These are phyloP conservation scores for Nycticryphes semicollaris DNA, from an alignment of 2,113 vertebrate genomes.

Conservation along the genomic window DNA sequence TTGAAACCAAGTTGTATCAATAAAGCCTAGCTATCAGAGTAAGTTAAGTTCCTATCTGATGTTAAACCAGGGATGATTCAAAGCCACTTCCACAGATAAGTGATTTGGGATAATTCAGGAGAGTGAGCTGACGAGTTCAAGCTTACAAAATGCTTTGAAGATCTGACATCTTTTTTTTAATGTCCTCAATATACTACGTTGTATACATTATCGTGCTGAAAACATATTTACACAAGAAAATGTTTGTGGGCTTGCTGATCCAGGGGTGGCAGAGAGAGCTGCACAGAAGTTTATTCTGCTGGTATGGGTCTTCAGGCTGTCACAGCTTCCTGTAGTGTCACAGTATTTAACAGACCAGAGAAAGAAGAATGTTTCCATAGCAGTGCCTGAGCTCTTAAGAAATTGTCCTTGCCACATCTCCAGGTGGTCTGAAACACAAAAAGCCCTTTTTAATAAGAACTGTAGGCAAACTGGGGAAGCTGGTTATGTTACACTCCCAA, in stretches of 20 bases:
- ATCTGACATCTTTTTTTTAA: not conserved
- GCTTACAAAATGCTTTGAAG: not conserved
- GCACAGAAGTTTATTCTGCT: not conserved
- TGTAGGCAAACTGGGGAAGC: not conserved
- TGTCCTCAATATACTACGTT: not conserved
- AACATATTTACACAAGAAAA: not conserved
- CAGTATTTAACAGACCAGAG: not conserved
- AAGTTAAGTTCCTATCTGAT: not conserved
- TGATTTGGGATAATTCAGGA: not conserved
- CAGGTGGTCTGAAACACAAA: not conserved
- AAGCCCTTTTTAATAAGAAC: not conserved
- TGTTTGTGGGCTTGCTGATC: not conserved
- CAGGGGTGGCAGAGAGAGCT: not conserved
- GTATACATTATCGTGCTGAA: not conserved
- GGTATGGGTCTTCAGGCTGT: not conserved
- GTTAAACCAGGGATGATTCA: not conserved
- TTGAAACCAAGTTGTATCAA: not conserved
- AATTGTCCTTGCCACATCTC: not conserved
- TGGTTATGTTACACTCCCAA: not conserved
- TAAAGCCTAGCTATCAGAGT: not conserved
- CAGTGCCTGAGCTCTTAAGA: not conserved
- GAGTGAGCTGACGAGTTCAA: not conserved
- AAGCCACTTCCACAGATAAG: not conserved
- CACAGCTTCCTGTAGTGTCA: not conserved
- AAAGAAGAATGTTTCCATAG: not conserved